These are phyloP conservation scores for Anolis sagrei DNA, from an alignment of 2,113 vertebrate genomes.

Conservation along the genomic window DNA sequence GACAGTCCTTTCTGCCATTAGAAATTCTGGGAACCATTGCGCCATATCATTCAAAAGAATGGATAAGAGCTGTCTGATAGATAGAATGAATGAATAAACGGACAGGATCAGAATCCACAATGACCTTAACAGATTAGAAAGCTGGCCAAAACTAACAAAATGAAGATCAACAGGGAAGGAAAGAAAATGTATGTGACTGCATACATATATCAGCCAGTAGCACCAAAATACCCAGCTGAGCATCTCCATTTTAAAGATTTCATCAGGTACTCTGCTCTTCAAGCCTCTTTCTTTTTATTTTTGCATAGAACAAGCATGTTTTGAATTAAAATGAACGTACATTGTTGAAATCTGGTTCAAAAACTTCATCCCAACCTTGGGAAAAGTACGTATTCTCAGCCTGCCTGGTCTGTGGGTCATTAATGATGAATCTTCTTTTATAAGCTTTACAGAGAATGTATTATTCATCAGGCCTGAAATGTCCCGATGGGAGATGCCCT, in stretches of 20 bases:
- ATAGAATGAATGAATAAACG: too few species aligned
- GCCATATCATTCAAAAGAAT: too few species aligned
- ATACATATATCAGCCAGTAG: background rate
- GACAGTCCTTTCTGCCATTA: too few species aligned
- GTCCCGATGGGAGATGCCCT: background rate
- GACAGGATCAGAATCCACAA: too few species aligned
- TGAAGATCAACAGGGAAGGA: too few species aligned
- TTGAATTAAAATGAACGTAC: background rate
- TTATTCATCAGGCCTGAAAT: constrained; percentile 21
- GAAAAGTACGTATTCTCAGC: background rate
- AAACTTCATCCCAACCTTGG: background rate
- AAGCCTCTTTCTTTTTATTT: background rate
- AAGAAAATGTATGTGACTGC: background rate
- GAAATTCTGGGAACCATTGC: too few species aligned
- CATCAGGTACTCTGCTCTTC: background rate
- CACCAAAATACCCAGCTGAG: background rate
- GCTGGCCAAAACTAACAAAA: too few species aligned
- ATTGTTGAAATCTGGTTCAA: background rate
- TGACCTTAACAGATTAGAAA: too few species aligned
- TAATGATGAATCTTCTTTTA: background rate
- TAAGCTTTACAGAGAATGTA: background rate
- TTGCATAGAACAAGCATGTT: background rate
- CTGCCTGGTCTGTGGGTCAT: background rate
- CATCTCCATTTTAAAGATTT: background rate
- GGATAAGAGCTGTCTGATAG: too few species aligned